These are phyloP conservation scores for Enoplosus armatus DNA, from an alignment of 2,797 vertebrate genomes.

Conservation along the genomic window DNA sequence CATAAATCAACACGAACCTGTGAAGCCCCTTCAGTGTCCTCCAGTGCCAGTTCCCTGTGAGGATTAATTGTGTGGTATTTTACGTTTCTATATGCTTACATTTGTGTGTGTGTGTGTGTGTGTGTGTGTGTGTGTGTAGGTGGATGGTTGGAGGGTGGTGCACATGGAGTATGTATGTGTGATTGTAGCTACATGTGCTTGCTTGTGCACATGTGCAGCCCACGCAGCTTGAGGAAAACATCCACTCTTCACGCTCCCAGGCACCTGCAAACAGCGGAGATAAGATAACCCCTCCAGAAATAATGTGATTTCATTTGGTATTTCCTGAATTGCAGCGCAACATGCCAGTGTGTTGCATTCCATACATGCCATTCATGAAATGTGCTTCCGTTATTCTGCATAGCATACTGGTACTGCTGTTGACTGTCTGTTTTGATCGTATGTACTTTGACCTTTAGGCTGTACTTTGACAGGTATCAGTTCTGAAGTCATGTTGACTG, in stretches of 20 bases:
- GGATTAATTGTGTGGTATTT: conserved; percentile 23
- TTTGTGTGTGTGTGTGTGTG: conserved; percentile 12
- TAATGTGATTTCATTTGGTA: conserved; percentile 32
- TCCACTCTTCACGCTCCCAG: conserved; percentile 27
- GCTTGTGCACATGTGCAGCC: conserved; percentile 40
- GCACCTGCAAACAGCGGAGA: conserved; percentile 36
- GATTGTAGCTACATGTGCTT: conserved; percentile 8
- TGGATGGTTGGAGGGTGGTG: conserved; percentile 39
- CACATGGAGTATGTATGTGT: conserved; percentile 24
- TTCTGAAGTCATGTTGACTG: conserved; percentile 13
- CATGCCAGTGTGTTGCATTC: conserved; percentile 18
- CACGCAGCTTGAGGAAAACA: conserved; percentile 48
- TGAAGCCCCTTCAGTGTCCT: conserved; percentile 26
- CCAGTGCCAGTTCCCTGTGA: conserved; percentile 14
- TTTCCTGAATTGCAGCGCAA: conserved; percentile 24
- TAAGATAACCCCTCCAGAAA: conserved; percentile 42
- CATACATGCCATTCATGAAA: conserved; percentile 47
- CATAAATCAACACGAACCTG: conserved; percentile 41
- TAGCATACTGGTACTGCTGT: background rate
- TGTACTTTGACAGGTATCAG: background rate
- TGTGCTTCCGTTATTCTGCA: conserved; percentile 9
- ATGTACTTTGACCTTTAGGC: background rate
- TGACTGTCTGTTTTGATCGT: background rate
- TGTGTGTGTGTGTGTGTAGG: conserved; percentile 15
- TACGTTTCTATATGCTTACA: background rate